Evolutionary conservation across 2,797 vertebrate genomes (phyloP), one percentile per base, ranked within the genome.

Genomic region (Oryzias dopingdopingensis): DNA sequence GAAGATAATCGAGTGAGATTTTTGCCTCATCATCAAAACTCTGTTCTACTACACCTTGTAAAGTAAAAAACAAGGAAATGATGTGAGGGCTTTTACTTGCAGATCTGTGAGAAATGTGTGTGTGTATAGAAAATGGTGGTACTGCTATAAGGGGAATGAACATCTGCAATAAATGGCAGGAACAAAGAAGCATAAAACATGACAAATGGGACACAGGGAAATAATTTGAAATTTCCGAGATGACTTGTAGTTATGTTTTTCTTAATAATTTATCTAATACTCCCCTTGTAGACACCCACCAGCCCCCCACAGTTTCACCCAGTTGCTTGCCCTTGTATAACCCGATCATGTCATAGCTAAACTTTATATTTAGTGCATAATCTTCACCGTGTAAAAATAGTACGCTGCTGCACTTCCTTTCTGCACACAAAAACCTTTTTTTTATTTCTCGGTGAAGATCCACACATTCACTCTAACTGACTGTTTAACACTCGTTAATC

Each of bases 161-260:
- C 66, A 66, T 76, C 78, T 77, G 77, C 74, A 78, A 74, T 85
- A 60, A 80, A 72, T 73, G 68, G 73, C 57, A 76, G 17, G n/a
- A 59, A 67, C 62, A 63, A 64, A 69, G 77, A 76, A 75, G 76
- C 85, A 86, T 86, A 79, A 88, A 87, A 89, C 81, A 79, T 83
- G 69, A 72, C 76, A 76, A 86, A 83, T 80, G 81, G 59, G 50
- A 83, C 86, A 82, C 45, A 63, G 68, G 52, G 72, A 73, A 79
- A 76, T 72, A 68, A 77, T 61, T 15, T 42, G 14, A 42, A 42
- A 37, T 37, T 10, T 37, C 10, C 10, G 12, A 37, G 10, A 37
- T 37, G 32, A 37, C 10, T 37, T 37, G 32, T 37, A 37, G 32
- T 37, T 37, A 37, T 37, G 68, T 75, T 72, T 71, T 66, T 46